Evolutionary conservation across 2,113 vertebrate species (phyloP), one percentile per base, ranked within the genome.

Genomic region (Pampusana beccarii): DNA sequence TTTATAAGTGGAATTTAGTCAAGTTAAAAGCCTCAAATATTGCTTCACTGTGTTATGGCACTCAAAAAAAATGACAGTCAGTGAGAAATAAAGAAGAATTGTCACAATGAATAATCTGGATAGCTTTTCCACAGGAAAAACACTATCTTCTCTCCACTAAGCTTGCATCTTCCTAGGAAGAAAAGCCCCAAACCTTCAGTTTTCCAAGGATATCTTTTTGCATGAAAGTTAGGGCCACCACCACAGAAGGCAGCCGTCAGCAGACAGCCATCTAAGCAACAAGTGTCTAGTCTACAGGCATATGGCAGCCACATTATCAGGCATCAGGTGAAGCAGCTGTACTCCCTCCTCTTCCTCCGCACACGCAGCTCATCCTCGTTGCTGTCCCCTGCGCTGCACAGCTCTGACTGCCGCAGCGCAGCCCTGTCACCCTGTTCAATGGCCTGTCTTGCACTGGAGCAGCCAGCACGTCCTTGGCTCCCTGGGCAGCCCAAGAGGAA

Each of bases 381-480:
- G 3, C 48, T 11, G n/a, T 31, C 12, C 48, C 31, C 62, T 5
- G n/a, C 1, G 1, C 15, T 26, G 42, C 33, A 29, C 42, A 58
- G 29, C 46, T 61, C 60, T 24, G 15, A 15, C 34, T 24, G 36
- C 7, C 25, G 24, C 24, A 6, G 4, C 5, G 4, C 16, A 70
- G 72, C n/a, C 14, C 65, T 6, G 0, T 10, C 25, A 33, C 42
- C 20, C 44, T 3, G 0, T 51, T 11, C 2, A 4, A 50, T 11
- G 25, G 25, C 1, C 44, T 5, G 1, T 19, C 31, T 58, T 40
- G 6, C 3, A 4, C 38, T 56, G 56, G 28, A 66, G 40, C 33
- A 85, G 33, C 69, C 75, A 81, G 53, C 12, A 72, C 60, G 12
- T 2, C 18, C 36, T 84, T 44, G 34, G 29, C 40, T 89, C 23